Percentiles rank a stretch among this genome's conserved stretches.
Evolutionary conservation across 2,113 vertebrate species (phyloP).

Genomic region (Myrmecophaga tridactyla): DNA sequence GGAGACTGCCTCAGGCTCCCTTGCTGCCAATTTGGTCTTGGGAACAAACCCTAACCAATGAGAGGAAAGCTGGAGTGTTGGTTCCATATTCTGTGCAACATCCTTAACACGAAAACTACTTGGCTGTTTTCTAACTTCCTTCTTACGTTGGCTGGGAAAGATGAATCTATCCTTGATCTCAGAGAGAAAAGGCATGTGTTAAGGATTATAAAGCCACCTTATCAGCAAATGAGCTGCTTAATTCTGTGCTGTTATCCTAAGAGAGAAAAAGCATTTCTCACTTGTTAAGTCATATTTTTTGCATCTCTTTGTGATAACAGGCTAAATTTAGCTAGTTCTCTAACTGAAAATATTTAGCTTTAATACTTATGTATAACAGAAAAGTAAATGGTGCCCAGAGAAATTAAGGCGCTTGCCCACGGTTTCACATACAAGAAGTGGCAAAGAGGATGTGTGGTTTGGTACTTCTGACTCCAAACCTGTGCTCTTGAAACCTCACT

Average conservation of each 20-base stretch:
- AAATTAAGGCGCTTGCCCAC: not conserved
- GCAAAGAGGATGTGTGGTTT: not conserved
- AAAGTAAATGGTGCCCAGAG: not conserved
- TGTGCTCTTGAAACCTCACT: not conserved
- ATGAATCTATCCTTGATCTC: not conserved
- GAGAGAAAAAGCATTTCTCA: not conserved
- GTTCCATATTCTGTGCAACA: fast-evolving
- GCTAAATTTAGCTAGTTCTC: not conserved
- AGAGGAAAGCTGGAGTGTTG: not conserved
- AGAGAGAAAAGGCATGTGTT: not conserved
- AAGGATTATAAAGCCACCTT: not conserved
- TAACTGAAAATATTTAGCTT: not conserved
- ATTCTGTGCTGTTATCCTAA: not conserved
- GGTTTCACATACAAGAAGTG: not conserved
- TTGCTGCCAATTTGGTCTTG: fast-evolving
- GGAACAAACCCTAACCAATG: too few species aligned
- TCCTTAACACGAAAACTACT: not conserved
- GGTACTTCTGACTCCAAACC: not conserved
- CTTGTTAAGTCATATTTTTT: not conserved
- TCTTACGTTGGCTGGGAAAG: not conserved
- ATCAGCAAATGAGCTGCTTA: not conserved
- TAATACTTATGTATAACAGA: not conserved
- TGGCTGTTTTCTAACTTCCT: not conserved
- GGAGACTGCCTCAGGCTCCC: not conserved
- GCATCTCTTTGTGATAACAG: not conserved